Percentiles rank a stretch among this genome's conserved stretches.
Evolutionary conservation across 30 jellyfish, hydroid and myxozoan species (phyloP).

Genomic region (Catostylus mosaicus): DNA sequence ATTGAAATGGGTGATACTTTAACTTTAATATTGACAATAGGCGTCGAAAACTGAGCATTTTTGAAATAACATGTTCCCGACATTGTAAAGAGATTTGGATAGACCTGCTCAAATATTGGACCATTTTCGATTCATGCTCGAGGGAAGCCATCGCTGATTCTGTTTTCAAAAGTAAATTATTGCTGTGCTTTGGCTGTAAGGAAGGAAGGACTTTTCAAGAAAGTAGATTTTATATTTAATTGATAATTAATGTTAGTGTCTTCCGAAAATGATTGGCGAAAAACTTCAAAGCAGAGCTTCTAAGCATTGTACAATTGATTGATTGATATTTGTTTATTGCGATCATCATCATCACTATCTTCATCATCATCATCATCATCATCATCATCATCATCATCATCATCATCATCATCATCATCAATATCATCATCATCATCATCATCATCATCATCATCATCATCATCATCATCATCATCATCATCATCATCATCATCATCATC

Average conservation of each 20-base stretch:
- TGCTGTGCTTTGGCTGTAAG: too few species aligned
- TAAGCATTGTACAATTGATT: too few species aligned
- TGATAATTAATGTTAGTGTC: too few species aligned
- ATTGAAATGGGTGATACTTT: neutral
- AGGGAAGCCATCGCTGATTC: too few species aligned
- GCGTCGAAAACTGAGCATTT: neutral
- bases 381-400: neutral
- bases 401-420: neutral
- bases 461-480: neutral
- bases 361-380: slow-evolving; percentile 1
- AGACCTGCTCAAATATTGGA: neutral
- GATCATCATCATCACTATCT: too few species aligned
- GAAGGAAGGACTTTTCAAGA: too few species aligned
- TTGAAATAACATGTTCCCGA: neutral
- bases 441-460: neutral
- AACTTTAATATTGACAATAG: neutral
- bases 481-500: neutral
- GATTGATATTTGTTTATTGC: too few species aligned
- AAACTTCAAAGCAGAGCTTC: too few species aligned
- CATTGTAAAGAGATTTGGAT: neutral
- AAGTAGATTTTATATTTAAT: too few species aligned
- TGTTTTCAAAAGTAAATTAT: too few species aligned
- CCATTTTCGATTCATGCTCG: neutral
- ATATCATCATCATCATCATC: neutral
- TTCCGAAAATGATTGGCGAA: too few species aligned